Base-by-base conservation (phyloP, 2,888 invertebrate species). In the Baccha elongata region DNA sequence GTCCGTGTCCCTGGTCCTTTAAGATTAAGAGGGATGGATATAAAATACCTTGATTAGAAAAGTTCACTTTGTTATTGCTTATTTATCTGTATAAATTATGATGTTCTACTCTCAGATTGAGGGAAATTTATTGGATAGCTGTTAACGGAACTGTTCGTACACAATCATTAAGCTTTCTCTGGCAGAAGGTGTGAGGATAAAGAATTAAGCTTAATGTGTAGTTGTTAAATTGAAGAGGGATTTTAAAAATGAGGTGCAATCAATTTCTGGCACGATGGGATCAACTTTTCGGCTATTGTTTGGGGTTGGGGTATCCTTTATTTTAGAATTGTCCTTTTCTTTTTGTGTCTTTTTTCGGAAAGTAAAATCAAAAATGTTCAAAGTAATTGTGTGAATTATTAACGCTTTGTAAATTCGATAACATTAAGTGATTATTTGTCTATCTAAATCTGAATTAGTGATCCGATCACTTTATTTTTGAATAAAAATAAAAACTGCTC, bases 31-130 rank as follows among this genome's bases (percentile, higher is more conserved):
- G 11, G 42, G 32, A 67, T 68, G 17, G 29, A 29, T 17, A 79
- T 73, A 73, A 68, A 68, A 60, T 53, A 79, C 73, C 68, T 73
- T 79, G 79, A 79, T 79, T 79, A 79, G 79, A 79, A 79, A 79
- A 79, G 79, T 79, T 79, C 73, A 79, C 40, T 73, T 68, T 68
- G 62, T 73, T 79, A 79, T 79, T 62, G 62, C 73, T 67, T 79
- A 79, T 79, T 79, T 52, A 73, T 79, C 53, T 62, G 73, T 73
- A 74, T 79, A 79, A 73, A 79, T 73, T 53, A 73, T 79, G 68
- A 17, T 52, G 50, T 79, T 79, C 53, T 62, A 42, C 26, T 67
- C 48, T 46, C 23, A 53, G 60, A 67, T 55, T 78, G 72, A 37
- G 32, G 37, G 15, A 35, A 62, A 71, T 46, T 50, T 71, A 76